Base-by-base conservation (phyloP, 2,888 invertebrate genomes). In the Drosophila atripex region DNA sequence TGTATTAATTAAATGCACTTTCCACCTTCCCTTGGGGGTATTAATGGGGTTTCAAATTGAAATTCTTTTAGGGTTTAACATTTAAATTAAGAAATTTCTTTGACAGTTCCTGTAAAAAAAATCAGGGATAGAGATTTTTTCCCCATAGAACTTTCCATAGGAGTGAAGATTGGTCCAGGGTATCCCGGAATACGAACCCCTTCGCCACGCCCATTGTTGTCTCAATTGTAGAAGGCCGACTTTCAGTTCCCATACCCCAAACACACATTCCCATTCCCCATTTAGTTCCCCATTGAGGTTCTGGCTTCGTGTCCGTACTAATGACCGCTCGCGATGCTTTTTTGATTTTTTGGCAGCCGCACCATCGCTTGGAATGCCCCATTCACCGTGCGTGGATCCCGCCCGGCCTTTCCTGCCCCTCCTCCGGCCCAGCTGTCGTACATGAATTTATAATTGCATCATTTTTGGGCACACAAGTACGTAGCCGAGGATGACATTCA, bases 371-470 rank as follows among this genome's bases (percentile, higher is more conserved):
- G 64, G 64, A 64, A 64, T 64, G 58, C 65, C 58, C 65, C 58
- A 65, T 65, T 70, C 70, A 65, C 35, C 47, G 61, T 47, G 60
- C 66, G 52, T 49, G 46, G 14, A 47, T 28, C 50, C 39, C 47
- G 32, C 11, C 4, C 32, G 11, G 32, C 32, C 32, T 32, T 32
- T 32, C 53, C 52, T 50, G 51, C 50, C 35, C 53, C 46, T 30
- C 47, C 14, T 12, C n/a, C n/a, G 9, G 28, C 25, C 3, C 45
- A 4, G 35, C 52, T 71, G 55, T 43, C 45, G 21, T 39, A 55
- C 60, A 86, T 82, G 86, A 88, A 88, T 82, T 82, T 76, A 74
- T 88, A 88, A 88, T 82, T 82, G 82, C 71, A 74, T 76, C 77
- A 83, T 74, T 76, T 58, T 54, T 75, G 57, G 54, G 38, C 53